Evolutionary conservation across 2,888 invertebrate genomes (phyloP).

Genomic region (Itoplectis maculator): DNA sequence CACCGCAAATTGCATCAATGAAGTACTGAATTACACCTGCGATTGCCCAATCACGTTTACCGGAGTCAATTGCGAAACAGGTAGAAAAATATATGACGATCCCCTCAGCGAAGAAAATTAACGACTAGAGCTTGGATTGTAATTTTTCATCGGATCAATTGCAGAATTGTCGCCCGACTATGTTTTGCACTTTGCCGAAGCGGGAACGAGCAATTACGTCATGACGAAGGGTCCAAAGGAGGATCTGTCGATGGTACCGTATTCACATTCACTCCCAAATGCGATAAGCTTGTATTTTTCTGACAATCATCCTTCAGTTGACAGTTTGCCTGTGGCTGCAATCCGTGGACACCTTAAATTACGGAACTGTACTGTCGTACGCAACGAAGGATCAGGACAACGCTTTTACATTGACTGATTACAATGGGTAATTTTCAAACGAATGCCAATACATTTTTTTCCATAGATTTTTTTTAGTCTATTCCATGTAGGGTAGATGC

Average conservation of each 20-base stretch:
- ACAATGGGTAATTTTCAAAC: conserved; percentile 86
- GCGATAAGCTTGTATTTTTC: background rate
- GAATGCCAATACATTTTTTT: conserved; percentile 13
- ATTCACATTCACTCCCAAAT: background rate
- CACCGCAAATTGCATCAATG: conserved; percentile 84
- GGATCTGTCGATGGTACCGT: conserved; percentile 85
- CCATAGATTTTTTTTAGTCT: background rate
- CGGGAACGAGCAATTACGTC: conserved; percentile 87
- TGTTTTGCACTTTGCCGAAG: conserved; percentile 86
- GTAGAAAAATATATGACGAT: too few relatives aligned
- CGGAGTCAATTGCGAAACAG: conserved; percentile 85
- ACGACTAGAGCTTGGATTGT: background rate
- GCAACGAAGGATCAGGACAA: conserved; percentile 87
- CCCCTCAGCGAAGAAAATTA: too few relatives aligned
- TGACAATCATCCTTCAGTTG: conserved; percentile 82
- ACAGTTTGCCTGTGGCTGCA: conserved; percentile 89
- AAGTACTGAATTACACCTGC: conserved; percentile 83
- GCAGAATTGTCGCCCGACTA: conserved; percentile 86
- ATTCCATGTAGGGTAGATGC: too few relatives aligned
- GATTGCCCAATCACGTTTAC: conserved; percentile 85
- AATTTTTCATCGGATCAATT: conserved; percentile 8
- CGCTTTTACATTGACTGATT: conserved; percentile 89
- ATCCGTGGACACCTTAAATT: conserved; percentile 87
- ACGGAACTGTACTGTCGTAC: conserved; percentile 89
- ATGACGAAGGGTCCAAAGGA: conserved; percentile 85